A percentile compares a stretch with the other conserved stretches of the same genome.
Evolutionary conservation across 2,797 vertebrate species (phyloP).

Genomic region (Myotis pilosus): DNA sequence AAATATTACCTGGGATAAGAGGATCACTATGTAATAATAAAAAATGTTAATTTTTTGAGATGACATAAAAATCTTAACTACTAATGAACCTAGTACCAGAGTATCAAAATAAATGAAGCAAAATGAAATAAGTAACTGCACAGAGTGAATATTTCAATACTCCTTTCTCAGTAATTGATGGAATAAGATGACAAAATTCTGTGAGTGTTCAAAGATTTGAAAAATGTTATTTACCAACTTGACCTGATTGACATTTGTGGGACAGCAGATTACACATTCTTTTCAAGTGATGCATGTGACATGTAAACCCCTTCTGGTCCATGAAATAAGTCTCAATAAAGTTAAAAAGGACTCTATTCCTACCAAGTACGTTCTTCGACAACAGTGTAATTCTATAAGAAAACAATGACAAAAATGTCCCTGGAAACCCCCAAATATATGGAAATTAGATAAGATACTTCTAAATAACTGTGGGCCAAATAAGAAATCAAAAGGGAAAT

Average conservation of each 20-base stretch:
- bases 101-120: neutral
- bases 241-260: neutral
- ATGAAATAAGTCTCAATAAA: neutral
- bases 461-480: neutral
- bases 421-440: neutral
- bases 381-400: neutral
- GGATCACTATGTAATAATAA: neutral
- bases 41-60: neutral
- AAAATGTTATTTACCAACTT: neutral
- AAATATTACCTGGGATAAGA: neutral
- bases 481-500: constrained; percentile 23
- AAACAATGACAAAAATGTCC: neutral
- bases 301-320: neutral
- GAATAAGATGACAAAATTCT: neutral
- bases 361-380: neutral
- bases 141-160: neutral
- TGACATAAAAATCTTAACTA: neutral
- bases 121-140: neutral
- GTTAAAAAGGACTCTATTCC: neutral
- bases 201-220: neutral
- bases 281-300: neutral
- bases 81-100: neutral
- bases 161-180: neutral
- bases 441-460: neutral
- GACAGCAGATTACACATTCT: neutral